Evolutionary conservation across 2,888 invertebrate genomes (phyloP).

Genomic region (Mesorhabditis belari): DNA sequence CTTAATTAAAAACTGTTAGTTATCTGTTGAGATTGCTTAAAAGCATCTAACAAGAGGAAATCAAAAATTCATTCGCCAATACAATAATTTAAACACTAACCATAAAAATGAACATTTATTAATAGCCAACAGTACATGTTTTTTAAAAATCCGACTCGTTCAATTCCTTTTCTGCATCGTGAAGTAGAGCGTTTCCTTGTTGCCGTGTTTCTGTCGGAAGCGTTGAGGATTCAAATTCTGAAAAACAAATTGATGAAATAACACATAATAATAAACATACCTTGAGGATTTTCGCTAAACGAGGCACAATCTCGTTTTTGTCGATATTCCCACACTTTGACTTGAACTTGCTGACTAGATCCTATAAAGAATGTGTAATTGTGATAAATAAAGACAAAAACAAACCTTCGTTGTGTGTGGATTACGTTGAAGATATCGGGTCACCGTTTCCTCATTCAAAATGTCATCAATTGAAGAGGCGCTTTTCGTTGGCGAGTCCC

Average conservation of each 20-base stretch:
- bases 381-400: conserved; percentile 55
- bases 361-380: conserved; percentile 5
- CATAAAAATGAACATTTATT: too few species aligned
- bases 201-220: conserved; percentile 40
- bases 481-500: too few species aligned
- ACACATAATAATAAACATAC: conserved; percentile 1
- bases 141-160: too few species aligned
- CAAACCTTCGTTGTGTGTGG: conserved; percentile 98
- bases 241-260: not conserved
- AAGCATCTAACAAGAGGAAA: too few species aligned
- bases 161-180: conserved; percentile 27
- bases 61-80: too few species aligned
- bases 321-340: conserved; percentile 32
- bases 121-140: too few species aligned
- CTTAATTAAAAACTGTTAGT: too few species aligned
- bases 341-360: conserved; percentile 31
- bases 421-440: conserved; percentile 86
- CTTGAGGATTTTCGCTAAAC: conserved; percentile 43
- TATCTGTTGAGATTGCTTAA: too few species aligned
- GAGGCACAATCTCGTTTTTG: conserved; percentile 42
- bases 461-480: too few species aligned
- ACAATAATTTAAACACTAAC: too few species aligned
- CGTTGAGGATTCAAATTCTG: conserved; percentile 46
- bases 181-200: conserved; percentile 48
- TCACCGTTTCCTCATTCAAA: conserved; percentile 57